Evolutionary conservation across 2,888 invertebrate species (phyloP), one percentile per base, ranked within the genome.

Genomic region (Eupithecia centaureata): DNA sequence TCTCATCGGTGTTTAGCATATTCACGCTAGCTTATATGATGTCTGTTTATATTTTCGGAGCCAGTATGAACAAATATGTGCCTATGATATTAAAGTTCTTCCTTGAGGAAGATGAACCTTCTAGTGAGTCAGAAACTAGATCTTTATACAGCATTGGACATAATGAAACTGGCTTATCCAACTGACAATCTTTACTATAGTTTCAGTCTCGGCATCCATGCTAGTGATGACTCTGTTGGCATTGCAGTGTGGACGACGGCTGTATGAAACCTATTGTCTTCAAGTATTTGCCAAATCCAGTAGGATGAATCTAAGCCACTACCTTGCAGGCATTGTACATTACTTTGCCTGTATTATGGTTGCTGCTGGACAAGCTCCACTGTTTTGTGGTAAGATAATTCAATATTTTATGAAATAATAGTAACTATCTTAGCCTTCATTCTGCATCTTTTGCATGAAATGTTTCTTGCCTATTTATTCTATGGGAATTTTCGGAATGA

Each of bases 231-330:
- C 89, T 2, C 86, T 98, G 22, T 84, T 97, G 0, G 94, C 95
- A 0, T 71, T 96, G 28, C 98, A 98, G 82, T 95, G 96, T 71
- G 89, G 91, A 60, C 94, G 97, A 75, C 94, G 98, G 75, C 94
- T 96, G 68, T 97, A 97, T 79, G 98, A 98, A 88, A 96, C 97
- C 0, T 94, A 95, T 77, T 96, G 90, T 82, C 89, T 98, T 27
- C 97, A 96, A 84, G 95, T 98, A 28, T 98, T 96, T 84, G 97
- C 97, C 0, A 94, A 94, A 73, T 93, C 95, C 61, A 95, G 95
- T 65, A 96, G 94, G 84, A 98, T 98, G 82, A 97, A 97, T 85
- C 73, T 98, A 0, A 87, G 94, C 0, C 97, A 97, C 84, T 98
- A 98, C 80, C 64, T 96, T 0, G 90, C 96, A 7, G 98, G 98